Conservation (phyloP, 2,797 vertebrate genomes). For the Gallirallus australis region DNA sequence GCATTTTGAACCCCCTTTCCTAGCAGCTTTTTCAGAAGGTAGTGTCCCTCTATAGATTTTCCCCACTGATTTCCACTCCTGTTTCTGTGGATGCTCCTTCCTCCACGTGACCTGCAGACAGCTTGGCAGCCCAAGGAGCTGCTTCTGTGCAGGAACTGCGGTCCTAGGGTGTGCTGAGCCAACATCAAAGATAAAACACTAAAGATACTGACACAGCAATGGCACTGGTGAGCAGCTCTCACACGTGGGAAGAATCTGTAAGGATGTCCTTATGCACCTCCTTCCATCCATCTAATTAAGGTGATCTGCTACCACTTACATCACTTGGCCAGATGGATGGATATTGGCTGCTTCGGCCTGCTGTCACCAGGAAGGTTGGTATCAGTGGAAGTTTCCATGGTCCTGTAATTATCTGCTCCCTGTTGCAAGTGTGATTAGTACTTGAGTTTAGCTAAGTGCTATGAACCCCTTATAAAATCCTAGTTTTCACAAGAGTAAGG, state of each 20-base stretch:
- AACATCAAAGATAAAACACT: slow-evolving; percentile 55
- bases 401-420: not conserved
- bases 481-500: not conserved
- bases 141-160: not conserved
- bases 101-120: not conserved
- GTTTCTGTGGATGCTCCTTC: not conserved
- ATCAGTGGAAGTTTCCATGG: not conserved
- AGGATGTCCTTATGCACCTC: not conserved
- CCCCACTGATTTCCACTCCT: not conserved
- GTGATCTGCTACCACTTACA: not conserved
- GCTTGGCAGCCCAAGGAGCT: slow-evolving; percentile 1
- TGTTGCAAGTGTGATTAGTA: not conserved
- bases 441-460: not conserved
- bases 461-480: not conserved
- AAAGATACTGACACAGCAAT: slow-evolving; percentile 51
- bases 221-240: not conserved
- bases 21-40: not conserved
- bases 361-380: not conserved
- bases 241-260: slow-evolving; percentile 21
- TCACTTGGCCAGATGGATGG: not conserved
- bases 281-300: not conserved
- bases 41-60: not conserved
- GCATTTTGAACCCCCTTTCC: not conserved
- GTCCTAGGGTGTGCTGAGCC: slow-evolving; percentile 32
- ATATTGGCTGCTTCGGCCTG: not conserved